These are phyloP conservation scores for Hipparchia sbordonii DNA, from an alignment of 2,888 invertebrate genomes.

Conservation along the genomic window DNA sequence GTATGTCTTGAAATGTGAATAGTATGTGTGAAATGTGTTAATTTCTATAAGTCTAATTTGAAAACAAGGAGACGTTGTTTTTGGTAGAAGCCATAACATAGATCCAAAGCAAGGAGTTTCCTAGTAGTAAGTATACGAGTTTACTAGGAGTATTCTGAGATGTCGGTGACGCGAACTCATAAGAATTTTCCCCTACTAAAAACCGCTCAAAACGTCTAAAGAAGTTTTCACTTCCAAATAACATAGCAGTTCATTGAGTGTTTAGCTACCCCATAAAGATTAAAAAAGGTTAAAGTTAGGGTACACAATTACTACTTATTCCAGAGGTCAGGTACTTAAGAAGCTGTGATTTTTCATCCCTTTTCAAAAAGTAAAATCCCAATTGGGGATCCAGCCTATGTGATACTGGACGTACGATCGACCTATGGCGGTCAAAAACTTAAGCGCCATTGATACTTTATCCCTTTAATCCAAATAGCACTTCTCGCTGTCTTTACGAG, in stretches of 20 bases:
- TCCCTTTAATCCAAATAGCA: constrained; percentile 36
- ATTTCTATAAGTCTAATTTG: too few relatives aligned
- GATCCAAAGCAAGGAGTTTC: neutral
- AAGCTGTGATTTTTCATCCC: neutral
- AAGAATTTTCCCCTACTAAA: too few relatives aligned
- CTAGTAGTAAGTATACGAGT: too few relatives aligned
- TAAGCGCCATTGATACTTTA: constrained; percentile 36
- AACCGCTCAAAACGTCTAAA: neutral
- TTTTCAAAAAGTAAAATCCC: neutral
- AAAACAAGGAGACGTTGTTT: too few relatives aligned
- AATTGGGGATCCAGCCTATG: neutral
- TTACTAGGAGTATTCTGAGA: too few relatives aligned
- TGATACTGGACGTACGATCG: neutral
- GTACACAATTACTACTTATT: too few relatives aligned
- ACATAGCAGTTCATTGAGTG: neutral
- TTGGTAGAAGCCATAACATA: neutral
- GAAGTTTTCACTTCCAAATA: neutral
- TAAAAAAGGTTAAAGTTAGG: neutral
- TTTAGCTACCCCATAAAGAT: neutral
- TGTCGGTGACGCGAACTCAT: too few relatives aligned
- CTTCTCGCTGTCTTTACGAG: constrained; percentile 29
- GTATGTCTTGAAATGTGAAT: too few relatives aligned
- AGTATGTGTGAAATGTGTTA: too few relatives aligned
- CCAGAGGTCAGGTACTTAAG: neutral
- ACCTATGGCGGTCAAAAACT: neutral